Percentiles rank a stretch among this genome's conserved stretches.
Evolutionary conservation across 2,888 invertebrate genomes (phyloP).

Genomic region (Lottia scabra): DNA sequence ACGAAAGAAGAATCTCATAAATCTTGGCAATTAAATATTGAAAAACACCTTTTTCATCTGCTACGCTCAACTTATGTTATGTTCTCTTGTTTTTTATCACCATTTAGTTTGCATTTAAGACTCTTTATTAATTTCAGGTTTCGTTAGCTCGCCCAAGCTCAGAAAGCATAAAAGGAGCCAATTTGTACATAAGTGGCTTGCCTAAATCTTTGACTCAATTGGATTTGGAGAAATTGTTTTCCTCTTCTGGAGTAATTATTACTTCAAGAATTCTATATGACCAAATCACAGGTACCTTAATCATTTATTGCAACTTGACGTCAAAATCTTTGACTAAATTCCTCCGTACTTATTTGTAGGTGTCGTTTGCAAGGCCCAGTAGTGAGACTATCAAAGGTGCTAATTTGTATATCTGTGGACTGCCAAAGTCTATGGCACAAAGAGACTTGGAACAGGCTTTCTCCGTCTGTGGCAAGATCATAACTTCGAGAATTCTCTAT

Average conservation of each 20-base stretch:
- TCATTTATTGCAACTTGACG: constrained; percentile 12
- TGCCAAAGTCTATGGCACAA: constrained; percentile 69
- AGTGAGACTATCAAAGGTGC: constrained; percentile 70
- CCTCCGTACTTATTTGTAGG: constrained; percentile 60
- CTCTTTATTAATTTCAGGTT: constrained; percentile 63
- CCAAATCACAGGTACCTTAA: constrained; percentile 67
- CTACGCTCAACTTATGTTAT: too few relatives aligned
- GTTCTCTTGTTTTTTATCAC: constrained; percentile 24
- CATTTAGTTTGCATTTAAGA: constrained; percentile 53
- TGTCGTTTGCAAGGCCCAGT: constrained; percentile 70
- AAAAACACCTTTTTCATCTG: too few relatives aligned
- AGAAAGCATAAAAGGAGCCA: constrained; percentile 70
- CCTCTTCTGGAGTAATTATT: constrained; percentile 69
- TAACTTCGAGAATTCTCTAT: constrained; percentile 70
- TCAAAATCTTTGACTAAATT: constrained; percentile 28
- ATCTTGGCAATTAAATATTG: too few relatives aligned
- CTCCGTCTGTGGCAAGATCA: constrained; percentile 69
- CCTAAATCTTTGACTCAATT: constrained; percentile 69
- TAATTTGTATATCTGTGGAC: constrained; percentile 70
- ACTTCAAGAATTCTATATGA: constrained; percentile 70
- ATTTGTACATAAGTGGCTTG: constrained; percentile 70
- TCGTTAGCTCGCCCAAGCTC: constrained; percentile 70
- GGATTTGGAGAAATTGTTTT: constrained; percentile 70
- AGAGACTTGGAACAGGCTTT: constrained; percentile 69
- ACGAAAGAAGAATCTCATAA: too few relatives aligned